Evolutionary conservation across 2,797 vertebrate genomes (phyloP), one percentile per base, ranked within the genome.

Genomic region (Acipenser ruthenus): DNA sequence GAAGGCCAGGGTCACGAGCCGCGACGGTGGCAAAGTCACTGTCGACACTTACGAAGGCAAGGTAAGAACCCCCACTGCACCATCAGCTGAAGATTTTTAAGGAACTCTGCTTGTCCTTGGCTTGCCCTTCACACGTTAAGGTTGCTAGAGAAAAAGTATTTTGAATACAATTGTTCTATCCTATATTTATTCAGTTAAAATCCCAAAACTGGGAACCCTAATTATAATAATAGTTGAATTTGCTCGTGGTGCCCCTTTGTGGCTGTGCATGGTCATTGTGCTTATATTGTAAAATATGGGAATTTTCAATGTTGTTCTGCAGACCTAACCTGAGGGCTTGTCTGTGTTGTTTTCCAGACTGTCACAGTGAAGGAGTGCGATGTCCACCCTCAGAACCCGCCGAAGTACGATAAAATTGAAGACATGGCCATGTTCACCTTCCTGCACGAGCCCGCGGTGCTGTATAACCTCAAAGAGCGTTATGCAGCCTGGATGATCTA

Each of bases 391-490:
- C 91, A 92, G 75, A 93, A 93, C 70, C 92, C 92, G 0, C 93
- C 93, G 66, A 95, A 95, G 81, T 95, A 92, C 6, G 93, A 95
- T 86, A 95, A 92, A 85, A 93, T 95, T 9, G 93, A 95, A 76
- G 93, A 95, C 87, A 94, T 95, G 93, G 93, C 92, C 58, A 93
- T 93, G 92, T 81, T 94, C 78, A 94, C 92, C 70, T 93, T 92
- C 75, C 85, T 93, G 70, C 88, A 93, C 0, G 93, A 94, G 71
- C 92, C 93, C 0, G 86, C 88, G 0, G 87, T 90, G 64, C 80
- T 90, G 66, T 89, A 83, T 78, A 90, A 89, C 75, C 87, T 90
- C 70, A 90, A 90, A 82, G 89, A 91, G 49, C 87, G 89, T 68
- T 91, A 91, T 0, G 81, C 83, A 1, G 69, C 86, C 72, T 91